Conservation (phyloP, 2,888 invertebrate species). For the Drosophila testacea region DNA sequence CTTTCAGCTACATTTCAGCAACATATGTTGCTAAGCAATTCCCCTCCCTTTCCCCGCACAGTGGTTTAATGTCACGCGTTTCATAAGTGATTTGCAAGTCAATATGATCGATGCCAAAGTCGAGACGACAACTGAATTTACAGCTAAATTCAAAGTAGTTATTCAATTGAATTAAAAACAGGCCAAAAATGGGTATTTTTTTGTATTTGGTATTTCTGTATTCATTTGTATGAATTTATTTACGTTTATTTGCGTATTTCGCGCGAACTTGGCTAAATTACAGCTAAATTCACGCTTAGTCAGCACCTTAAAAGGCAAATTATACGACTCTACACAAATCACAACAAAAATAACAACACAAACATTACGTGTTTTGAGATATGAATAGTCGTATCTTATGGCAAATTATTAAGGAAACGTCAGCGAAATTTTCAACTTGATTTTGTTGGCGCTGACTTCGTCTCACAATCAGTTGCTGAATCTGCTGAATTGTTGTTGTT, state of each 20-base stretch:
- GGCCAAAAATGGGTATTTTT: constrained; percentile 35
- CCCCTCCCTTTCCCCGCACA: neutral
- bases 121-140: constrained; percentile 32
- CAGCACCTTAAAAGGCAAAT: constrained; percentile 57
- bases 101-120: constrained; percentile 41
- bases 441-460: constrained; percentile 47
- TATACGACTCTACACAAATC: constrained; percentile 36
- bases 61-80: constrained; percentile 26
- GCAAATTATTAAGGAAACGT: constrained; percentile 29
- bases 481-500: constrained; percentile 8
- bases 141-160: constrained; percentile 42
- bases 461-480: neutral
- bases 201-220: constrained; percentile 18
- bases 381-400: constrained; percentile 14
- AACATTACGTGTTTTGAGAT: constrained; percentile 41
- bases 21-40: constrained; percentile 5
- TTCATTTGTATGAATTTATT: constrained; percentile 15
- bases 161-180: constrained; percentile 54
- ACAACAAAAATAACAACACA: constrained; percentile 6
- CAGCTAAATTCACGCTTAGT: constrained; percentile 64
- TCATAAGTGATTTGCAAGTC: constrained; percentile 67
- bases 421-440: constrained; percentile 51
- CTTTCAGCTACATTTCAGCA: constrained; percentile 19
- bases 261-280: constrained; percentile 71
- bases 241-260: constrained; percentile 42